Conservation (phyloP, 2,797 vertebrate species). For the Etheostoma nigrum region DNA sequence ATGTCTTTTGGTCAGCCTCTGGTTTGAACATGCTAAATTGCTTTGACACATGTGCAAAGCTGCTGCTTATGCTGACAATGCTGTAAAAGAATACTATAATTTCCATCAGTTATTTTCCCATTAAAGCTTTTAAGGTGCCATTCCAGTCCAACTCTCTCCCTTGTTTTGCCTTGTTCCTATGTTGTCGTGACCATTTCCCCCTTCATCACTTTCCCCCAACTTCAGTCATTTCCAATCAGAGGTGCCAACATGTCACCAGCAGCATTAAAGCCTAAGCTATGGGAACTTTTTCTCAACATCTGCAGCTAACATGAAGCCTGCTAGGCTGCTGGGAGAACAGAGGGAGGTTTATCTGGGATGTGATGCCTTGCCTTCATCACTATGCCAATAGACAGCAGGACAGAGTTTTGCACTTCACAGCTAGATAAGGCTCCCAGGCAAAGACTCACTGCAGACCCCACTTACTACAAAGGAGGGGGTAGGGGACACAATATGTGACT, state of each 20-base stretch:
- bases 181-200: constrained; percentile 33
- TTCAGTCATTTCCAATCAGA: constrained; percentile 61
- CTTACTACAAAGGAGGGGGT: constrained; percentile 50
- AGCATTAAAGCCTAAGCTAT: constrained; percentile 68
- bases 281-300: constrained; percentile 75
- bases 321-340: constrained; percentile 64
- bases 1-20: not conserved
- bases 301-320: constrained; percentile 70
- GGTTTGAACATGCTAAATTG: not conserved
- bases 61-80: not conserved
- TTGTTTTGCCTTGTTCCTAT: not conserved
- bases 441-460: constrained; percentile 56
- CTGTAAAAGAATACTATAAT: not conserved
- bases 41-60: no score
- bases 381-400: constrained; percentile 75
- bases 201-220: constrained; percentile 48
- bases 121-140: not conserved
- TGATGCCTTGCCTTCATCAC: constrained; percentile 77
- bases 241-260: constrained; percentile 68
- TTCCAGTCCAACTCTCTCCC: constrained; percentile 6
- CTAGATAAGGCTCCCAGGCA: constrained; percentile 80
- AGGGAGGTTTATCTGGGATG: constrained; percentile 81
- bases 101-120: not conserved
- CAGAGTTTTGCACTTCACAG: constrained; percentile 64
- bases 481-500: constrained; percentile 43